Evolutionary conservation across 2,113 vertebrate species (phyloP).

Genomic region (Poeciliopsis turrubarensis): DNA sequence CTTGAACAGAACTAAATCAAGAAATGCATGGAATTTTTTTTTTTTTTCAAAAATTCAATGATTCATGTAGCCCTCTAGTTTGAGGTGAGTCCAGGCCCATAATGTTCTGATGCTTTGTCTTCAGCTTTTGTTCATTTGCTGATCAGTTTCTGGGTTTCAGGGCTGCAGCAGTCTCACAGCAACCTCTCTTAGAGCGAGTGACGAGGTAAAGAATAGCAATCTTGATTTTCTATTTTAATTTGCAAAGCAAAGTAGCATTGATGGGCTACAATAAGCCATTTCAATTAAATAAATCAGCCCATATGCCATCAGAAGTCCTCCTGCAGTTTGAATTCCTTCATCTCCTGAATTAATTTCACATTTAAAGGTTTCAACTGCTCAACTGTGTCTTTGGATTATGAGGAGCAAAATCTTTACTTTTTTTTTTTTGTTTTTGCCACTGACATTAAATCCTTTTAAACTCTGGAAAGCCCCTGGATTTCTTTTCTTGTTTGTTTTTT

Average conservation of each 20-base stretch:
- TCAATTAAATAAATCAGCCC: too few relatives aligned
- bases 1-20: background rate
- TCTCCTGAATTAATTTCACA: too few relatives aligned
- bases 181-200: background rate
- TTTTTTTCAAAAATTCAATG: background rate
- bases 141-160: background rate
- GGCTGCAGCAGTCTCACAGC: background rate
- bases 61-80: background rate
- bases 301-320: too few relatives aligned
- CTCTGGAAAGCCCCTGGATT: background rate
- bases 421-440: background rate
- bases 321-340: too few relatives aligned
- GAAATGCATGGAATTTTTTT: background rate
- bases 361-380: too few relatives aligned
- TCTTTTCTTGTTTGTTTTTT: background rate
- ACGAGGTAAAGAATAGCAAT: background rate
- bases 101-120: too few relatives aligned
- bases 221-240: background rate
- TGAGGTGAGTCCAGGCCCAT: too few relatives aligned
- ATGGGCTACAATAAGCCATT: too few relatives aligned
- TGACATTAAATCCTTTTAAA: background rate
- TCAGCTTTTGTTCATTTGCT: background rate
- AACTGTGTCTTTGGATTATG: too few relatives aligned
- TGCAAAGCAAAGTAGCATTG: too few relatives aligned
- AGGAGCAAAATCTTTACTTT: background rate